Evolutionary conservation across 1,140 invertebrate species (phyloP).

Genomic region (Aleiodes sp.): DNA sequence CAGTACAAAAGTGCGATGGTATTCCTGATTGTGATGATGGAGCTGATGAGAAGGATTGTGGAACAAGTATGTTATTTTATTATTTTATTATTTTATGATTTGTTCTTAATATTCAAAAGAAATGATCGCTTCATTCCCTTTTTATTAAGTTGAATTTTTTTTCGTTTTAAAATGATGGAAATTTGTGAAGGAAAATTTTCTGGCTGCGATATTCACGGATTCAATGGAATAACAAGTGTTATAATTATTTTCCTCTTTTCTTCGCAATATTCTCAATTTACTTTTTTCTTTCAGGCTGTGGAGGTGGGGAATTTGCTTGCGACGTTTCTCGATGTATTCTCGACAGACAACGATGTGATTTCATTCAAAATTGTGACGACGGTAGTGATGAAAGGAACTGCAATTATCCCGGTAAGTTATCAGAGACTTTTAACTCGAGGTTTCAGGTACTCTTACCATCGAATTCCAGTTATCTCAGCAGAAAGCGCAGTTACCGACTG

Average conservation of each 20-base stretch:
- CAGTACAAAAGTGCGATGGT: conserved; percentile 64
- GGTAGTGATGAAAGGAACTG: conserved; percentile 70
- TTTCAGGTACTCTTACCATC: no score
- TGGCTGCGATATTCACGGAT: no score
- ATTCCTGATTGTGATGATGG: conserved; percentile 61
- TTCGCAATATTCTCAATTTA: not conserved
- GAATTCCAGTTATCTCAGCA: no score
- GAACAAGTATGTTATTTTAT: conserved; percentile 21
- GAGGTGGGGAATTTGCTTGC: conserved; percentile 57
- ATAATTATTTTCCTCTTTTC: no score
- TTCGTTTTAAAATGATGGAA: no score
- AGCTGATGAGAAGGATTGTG: conserved; percentile 26
- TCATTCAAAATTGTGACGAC: conserved; percentile 70
- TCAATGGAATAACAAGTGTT: no score
- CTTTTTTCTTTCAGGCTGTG: conserved; percentile 48
- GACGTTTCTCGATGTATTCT: conserved; percentile 61
- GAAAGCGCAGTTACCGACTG: no score
- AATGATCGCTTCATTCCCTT: not conserved
- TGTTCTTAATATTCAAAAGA: no score
- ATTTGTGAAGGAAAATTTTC: no score
- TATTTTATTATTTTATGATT: conserved; percentile 3
- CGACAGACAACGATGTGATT: conserved; percentile 67
- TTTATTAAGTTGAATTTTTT: not conserved
- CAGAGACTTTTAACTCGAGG: not conserved
- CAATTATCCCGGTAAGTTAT: conserved; percentile 64